Evolutionary conservation across 1,140 invertebrate species (phyloP).

Genomic region (Euura lappo): DNA sequence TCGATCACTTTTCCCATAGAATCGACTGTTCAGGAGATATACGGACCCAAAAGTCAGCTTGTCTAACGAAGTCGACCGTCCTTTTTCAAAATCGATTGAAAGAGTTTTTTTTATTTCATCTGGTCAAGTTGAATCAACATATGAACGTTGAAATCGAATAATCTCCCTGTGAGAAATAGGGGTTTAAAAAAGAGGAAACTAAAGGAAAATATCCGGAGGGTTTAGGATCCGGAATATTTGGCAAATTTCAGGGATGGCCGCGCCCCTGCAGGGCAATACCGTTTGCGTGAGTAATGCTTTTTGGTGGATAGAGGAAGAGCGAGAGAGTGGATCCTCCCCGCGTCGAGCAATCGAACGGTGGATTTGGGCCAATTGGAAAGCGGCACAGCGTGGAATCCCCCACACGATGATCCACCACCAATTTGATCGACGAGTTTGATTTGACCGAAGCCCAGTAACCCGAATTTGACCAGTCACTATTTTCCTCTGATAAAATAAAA

Average conservation of each 20-base stretch:
- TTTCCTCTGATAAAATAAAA: too few relatives aligned
- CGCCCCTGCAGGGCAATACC: neutral
- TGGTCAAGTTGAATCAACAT: too few relatives aligned
- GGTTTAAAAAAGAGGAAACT: too few relatives aligned
- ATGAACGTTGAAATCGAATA: too few relatives aligned
- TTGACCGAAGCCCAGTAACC: neutral
- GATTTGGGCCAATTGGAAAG: neutral
- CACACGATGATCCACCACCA: neutral
- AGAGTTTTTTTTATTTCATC: too few relatives aligned
- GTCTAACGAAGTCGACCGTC: too few relatives aligned
- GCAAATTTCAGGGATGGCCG: constrained; percentile 1
- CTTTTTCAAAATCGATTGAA: too few relatives aligned
- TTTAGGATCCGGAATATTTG: neutral
- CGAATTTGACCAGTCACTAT: neutral
- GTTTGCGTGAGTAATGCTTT: constrained; percentile 2
- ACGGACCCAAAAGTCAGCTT: too few relatives aligned
- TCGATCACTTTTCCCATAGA: too few relatives aligned
- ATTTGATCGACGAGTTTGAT: neutral
- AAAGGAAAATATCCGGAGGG: too few relatives aligned
- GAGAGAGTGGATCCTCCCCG: neutral
- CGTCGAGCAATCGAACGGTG: neutral
- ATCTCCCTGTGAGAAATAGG: too few relatives aligned
- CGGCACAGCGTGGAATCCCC: constrained; percentile 1
- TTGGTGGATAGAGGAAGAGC: neutral
- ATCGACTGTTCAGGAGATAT: too few relatives aligned